These are phyloP conservation scores for Oreotrochilus melanogaster DNA, from an alignment of 2,113 vertebrate genomes.

Conservation along the genomic window DNA sequence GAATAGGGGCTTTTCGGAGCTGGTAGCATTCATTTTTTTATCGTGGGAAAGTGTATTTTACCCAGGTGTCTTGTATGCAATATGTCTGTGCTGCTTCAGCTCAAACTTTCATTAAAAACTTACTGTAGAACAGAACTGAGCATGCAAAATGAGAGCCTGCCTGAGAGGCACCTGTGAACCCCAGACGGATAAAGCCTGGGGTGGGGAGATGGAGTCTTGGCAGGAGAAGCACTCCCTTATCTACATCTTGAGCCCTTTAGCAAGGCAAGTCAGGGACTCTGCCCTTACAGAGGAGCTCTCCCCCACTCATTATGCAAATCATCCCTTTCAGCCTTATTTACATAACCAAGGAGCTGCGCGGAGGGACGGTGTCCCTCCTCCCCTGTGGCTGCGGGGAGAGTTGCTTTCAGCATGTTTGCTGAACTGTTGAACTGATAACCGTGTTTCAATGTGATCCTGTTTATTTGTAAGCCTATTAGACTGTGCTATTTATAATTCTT, in stretches of 20 bases:
- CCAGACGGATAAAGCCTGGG: background rate
- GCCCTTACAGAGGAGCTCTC: rapidly evolving
- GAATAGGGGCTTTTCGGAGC: background rate
- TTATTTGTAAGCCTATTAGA: background rate
- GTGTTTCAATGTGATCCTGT: background rate
- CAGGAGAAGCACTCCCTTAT: rapidly evolving
- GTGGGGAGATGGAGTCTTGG: background rate
- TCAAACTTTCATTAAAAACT: background rate
- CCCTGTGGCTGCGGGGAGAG: background rate
- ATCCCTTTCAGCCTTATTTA: background rate
- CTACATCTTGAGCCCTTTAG: background rate
- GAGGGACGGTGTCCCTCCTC: background rate
- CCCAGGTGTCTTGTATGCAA: background rate
- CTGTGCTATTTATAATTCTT: background rate
- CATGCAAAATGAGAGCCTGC: background rate
- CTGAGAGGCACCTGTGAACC: rapidly evolving
- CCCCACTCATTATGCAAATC: background rate
- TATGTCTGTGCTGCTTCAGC: background rate
- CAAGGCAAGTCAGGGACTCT: rapidly evolving
- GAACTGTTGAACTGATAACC: background rate
- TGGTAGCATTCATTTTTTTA: background rate
- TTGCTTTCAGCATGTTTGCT: background rate
- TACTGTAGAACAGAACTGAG: background rate
- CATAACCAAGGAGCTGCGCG: background rate
- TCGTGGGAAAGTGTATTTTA: background rate